Base-by-base conservation (phyloP, 2,797 vertebrate species). In the Eospalax fontanierii region DNA sequence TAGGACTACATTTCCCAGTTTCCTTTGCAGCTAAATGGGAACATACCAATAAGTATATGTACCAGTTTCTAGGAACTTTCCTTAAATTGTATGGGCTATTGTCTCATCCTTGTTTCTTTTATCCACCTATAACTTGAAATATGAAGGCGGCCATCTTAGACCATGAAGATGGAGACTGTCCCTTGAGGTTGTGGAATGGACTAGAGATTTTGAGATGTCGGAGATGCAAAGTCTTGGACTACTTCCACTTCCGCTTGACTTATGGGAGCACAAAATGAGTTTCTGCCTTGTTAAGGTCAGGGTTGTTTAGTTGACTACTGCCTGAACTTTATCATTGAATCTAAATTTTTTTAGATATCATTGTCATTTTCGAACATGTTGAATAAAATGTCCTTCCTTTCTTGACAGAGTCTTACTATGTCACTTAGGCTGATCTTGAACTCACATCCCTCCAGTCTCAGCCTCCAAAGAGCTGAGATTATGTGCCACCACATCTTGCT, bases 271-370 rank as follows among this genome's bases (percentile, higher is more conserved):
- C n/a, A 50, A 95, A 76, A 38, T 43, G 57, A 93, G 59, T 11
- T 91, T 68, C 28, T 2, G 2, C 66, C 33, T 85, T 78, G 59
- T n/a, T n/a, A 15, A 70, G 70, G 61, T 57, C 19, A 59, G 74
- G 73, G 57, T 33, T 70, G 4, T 57, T 50, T 71, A 63, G 33
- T n/a, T n/a, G n/a, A n/a, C n/a, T n/a, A n/a, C n/a, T n/a, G 0
- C 10, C n/a, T 73, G 19, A 83, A 40, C 59, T 38, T 65, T 87
- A 84, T 93, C 54, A 35, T 22, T 90, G 6, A 22, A n/a, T 28
- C 22, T 80, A 19, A 65, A 40, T 18, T 74, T 74, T 94, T 66
- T 94, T 66, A n/a, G n/a, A n/a, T n/a, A n/a, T n/a, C n/a, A n/a
- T n/a, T n/a, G n/a, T n/a, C n/a, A n/a, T n/a, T n/a, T n/a, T n/a